Base-by-base conservation (phyloP, 2,113 vertebrate genomes). In the Eudyptes chrysolophus region DNA sequence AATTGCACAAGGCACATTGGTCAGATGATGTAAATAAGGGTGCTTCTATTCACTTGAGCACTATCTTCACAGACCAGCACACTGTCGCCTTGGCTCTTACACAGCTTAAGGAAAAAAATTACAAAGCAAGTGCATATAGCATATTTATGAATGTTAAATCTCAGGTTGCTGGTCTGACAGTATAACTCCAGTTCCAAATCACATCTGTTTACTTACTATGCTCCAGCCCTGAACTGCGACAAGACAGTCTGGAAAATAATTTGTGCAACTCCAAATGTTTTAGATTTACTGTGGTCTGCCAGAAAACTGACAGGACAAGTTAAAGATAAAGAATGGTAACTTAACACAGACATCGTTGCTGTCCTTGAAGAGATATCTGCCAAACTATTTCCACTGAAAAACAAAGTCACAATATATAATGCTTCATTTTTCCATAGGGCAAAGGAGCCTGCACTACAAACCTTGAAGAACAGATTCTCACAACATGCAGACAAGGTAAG, bases 281-380 rank as follows among this genome's bases (percentile, higher is more conserved):
- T 89, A 94, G 84, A 95, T 97, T 96, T 96, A 89, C 83, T 86
- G 60, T 84, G 46, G 13, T 48, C 64, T 97, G 92, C 88, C 95
- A 97, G 90, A 92, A 96, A 96, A 88, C 86, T 94, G 96, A 95
- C 87, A 94, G 74, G 87, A 82, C 64, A 84, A 76, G 78, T 96
- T 84, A 95, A 94, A 96, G 94, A 94, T 95, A 96, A 97, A 97
- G 92, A 96, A 96, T 76, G 51, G 86, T 91, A 92, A 96, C 93
- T 94, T 83, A 95, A 95, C 88, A 90, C 84, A 95, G 96, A 66
- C 81, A 81, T 82, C 1, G 11, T 22, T 86, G 40, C 68, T 91
- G 86, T 86, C 92, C 94, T 95, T 92, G 93, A 91, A 76, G 55
- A 89, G 64, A 86, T 77, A 52, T 46, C 68, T 91, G 75, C 84